Percentiles rank a stretch among this genome's conserved stretches.
Conservation (phyloP, 2,888 invertebrate species). For the Pristionchus japonicus region DNA sequence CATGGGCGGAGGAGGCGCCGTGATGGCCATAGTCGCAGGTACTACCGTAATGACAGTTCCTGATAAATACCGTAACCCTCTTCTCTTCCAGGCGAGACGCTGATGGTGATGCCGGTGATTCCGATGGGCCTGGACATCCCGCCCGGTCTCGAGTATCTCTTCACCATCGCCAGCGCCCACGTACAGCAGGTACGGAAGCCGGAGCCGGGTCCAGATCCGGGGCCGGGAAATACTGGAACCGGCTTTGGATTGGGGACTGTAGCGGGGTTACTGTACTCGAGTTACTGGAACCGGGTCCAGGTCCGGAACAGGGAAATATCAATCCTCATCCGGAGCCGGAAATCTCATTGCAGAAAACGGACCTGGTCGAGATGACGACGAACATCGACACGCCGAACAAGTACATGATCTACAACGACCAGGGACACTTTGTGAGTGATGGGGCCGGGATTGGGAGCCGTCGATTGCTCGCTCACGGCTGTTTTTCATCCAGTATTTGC, state of each 20-base stretch:
- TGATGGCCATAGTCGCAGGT: not conserved
- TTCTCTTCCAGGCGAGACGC: not conserved
- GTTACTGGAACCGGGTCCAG: too few species aligned
- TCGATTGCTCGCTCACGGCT: too few species aligned
- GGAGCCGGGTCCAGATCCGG: not conserved
- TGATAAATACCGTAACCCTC: too few species aligned
- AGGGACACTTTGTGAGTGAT: not conserved
- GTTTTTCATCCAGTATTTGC: too few species aligned
- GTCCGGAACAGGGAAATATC: too few species aligned
- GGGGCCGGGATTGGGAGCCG: not conserved
- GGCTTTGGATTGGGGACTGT: too few species aligned
- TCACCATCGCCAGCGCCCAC: slow-evolving; percentile 17
- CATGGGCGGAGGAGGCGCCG: not conserved
- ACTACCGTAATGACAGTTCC: not conserved
- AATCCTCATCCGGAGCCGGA: too few species aligned
- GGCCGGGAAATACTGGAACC: not conserved
- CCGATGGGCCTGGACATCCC: not conserved
- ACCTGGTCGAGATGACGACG: not conserved
- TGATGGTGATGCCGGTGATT: not conserved
- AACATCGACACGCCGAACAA: slow-evolving; percentile 3
- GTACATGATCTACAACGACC: slow-evolving; percentile 16
- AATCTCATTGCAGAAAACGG: not conserved
- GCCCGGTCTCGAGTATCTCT: slow-evolving; percentile 19
- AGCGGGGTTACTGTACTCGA: too few species aligned
- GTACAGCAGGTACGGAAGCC: slow-evolving; percentile 1